Percentiles rank a stretch among this genome's conserved stretches.
These are phyloP conservation scores for Myiothlypis coronata DNA, from an alignment of 2,797 vertebrate species.

Conservation along the genomic window DNA sequence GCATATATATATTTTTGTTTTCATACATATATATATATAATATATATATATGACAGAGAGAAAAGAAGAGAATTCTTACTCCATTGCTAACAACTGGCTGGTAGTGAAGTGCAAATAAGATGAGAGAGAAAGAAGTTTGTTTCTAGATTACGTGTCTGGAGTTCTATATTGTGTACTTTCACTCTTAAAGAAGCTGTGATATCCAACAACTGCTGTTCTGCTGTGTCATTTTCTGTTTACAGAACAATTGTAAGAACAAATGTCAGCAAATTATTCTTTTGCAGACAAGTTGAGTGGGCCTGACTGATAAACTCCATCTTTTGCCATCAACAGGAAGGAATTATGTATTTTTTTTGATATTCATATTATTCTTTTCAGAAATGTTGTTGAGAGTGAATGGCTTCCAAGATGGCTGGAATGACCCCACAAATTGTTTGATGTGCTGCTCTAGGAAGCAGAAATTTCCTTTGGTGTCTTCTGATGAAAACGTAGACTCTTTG, in stretches of 20 bases:
- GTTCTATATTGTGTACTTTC: not conserved
- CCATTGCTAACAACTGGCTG: not conserved
- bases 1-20: not conserved
- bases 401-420: conserved; percentile 31
- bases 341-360: not conserved
- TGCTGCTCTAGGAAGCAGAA: conserved; percentile 71
- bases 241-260: not conserved
- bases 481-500: conserved; percentile 45
- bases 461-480: conserved; percentile 73
- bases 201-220: not conserved
- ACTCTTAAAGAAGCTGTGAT: not conserved
- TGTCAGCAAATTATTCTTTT: not conserved
- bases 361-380: not conserved
- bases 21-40: rapidly evolving
- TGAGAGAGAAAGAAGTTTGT: not conserved
- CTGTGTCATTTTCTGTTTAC: not conserved
- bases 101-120: not conserved
- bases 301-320: not conserved
- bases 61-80: not conserved
- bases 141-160: not conserved
- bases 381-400: not conserved
- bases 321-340: conserved; percentile 9
- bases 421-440: conserved; percentile 70
- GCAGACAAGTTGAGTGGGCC: not conserved
- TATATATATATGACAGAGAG: not conserved